Conservation (phyloP, 2,113 vertebrate genomes). For the Cochlearius cochlearius region DNA sequence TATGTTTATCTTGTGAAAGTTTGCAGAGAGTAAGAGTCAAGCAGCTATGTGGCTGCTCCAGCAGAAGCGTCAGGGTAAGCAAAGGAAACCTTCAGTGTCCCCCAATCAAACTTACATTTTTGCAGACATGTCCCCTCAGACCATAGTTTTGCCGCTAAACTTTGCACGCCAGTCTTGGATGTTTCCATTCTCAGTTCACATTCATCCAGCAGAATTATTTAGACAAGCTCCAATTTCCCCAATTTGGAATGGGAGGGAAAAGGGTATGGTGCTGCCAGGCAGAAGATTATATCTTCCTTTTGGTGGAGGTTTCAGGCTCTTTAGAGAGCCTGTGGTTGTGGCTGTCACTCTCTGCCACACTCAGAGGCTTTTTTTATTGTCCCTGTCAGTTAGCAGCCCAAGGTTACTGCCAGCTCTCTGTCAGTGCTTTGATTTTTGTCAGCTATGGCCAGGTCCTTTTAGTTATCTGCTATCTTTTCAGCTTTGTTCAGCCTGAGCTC, state of each 20-base stretch:
- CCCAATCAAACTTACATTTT: neutral
- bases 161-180: neutral
- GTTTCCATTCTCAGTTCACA: neutral
- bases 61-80: neutral
- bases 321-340: constrained; percentile 68
- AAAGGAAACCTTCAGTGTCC: neutral
- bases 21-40: neutral
- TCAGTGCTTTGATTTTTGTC: constrained; percentile 92
- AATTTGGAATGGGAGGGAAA: neutral
- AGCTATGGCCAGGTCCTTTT: constrained; percentile 90
- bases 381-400: constrained; percentile 91
- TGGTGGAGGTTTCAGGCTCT: constrained; percentile 63
- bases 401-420: constrained; percentile 90
- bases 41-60: neutral
- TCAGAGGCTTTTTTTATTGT: constrained; percentile 85
- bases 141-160: neutral
- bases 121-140: neutral
- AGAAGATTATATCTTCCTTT: constrained; percentile 58
- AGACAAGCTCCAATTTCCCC: neutral
- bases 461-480: constrained; percentile 86
- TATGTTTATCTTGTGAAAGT: neutral
- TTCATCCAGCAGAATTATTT: neutral
- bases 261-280: constrained; percentile 16
- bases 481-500: constrained; percentile 94
- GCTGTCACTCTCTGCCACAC: constrained; percentile 77